Conservation (phyloP, 2,113 vertebrate species). For the Ramphastos sulfuratus region DNA sequence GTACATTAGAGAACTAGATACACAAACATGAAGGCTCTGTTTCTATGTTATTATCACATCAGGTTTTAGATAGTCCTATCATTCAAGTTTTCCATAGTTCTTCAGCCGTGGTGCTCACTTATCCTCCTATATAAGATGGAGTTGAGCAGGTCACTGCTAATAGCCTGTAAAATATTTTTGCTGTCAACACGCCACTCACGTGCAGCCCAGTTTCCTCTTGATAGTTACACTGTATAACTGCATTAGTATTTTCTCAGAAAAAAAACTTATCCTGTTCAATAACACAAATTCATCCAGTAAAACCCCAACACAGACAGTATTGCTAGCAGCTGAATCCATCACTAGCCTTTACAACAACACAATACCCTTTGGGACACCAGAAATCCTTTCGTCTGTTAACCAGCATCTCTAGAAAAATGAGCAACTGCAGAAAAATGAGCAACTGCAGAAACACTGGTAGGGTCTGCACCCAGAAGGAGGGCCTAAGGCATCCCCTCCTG, state of each 20-base stretch:
- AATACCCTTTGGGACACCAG: fast-evolving
- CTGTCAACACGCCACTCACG: not conserved
- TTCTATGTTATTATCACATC: not conserved
- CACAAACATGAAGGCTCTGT: fast-evolving
- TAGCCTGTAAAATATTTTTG: fast-evolving
- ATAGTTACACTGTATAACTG: not conserved
- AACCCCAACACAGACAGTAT: not conserved
- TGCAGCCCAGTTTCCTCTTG: not conserved
- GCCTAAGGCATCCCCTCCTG: not conserved
- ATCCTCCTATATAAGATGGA: not conserved
- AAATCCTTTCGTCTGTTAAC: not conserved
- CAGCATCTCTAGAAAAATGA: too few species aligned
- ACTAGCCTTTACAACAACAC: not conserved
- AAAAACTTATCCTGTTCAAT: not conserved
- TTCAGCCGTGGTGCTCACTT: not conserved
- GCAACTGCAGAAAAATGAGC: too few species aligned
- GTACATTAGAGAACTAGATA: not conserved
- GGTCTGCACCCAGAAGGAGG: fast-evolving
- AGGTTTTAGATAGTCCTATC: not conserved
- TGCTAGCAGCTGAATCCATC: not conserved
- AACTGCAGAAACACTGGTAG: fast-evolving
- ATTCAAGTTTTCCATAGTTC: not conserved
- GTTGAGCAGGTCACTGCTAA: fast-evolving
- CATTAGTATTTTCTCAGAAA: not conserved
- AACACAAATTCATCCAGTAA: not conserved